phyloP scores from a whole-genome alignment of 2,888 invertebrate species.

The Cephus pulcher region DNA sequence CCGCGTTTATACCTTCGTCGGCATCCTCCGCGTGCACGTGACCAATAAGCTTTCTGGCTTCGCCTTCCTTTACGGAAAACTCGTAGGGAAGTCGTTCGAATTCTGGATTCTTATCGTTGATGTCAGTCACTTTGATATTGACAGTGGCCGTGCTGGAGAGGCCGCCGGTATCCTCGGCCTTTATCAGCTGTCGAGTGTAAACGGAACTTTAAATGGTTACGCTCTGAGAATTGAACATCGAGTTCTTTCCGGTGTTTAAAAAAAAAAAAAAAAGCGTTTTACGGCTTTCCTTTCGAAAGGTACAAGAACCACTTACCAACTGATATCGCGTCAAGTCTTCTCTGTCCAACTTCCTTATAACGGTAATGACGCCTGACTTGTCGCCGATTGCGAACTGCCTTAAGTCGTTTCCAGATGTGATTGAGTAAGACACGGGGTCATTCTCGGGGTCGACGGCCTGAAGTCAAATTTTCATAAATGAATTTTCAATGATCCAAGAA shows the following conservation, averaged over 20 bases:
- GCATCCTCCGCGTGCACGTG: constrained; percentile 87
- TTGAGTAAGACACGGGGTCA: constrained; percentile 86
- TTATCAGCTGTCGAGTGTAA: constrained; percentile 73
- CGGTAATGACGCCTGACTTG: constrained; percentile 88
- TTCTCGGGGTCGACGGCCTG: constrained; percentile 91
- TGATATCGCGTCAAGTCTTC: constrained; percentile 91
- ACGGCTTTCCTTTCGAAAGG: background rate
- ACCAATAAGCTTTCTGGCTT: constrained; percentile 71
- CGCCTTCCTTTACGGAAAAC: constrained; percentile 85
- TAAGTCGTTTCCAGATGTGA: constrained; percentile 90
- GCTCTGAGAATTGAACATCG: background rate
- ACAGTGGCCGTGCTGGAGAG: constrained; percentile 85
- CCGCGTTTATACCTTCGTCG: constrained; percentile 87
- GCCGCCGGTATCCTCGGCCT: constrained; percentile 88
- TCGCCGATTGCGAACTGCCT: constrained; percentile 88
- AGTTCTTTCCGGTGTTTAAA: background rate
- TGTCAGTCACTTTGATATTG: constrained; percentile 89
- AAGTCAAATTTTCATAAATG: constrained; percentile 23
- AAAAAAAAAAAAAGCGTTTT: constrained; percentile 9
- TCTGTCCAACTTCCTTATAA: constrained; percentile 85
- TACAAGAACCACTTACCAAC: constrained; percentile 70
- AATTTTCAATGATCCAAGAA: background rate
- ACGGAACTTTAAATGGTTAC: constrained; percentile 6
- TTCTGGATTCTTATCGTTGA: constrained; percentile 92
- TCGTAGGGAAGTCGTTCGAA: constrained; percentile 85